These are phyloP conservation scores for Stigmatopora argus DNA, from an alignment of 2,113 vertebrate genomes.

Conservation along the genomic window DNA sequence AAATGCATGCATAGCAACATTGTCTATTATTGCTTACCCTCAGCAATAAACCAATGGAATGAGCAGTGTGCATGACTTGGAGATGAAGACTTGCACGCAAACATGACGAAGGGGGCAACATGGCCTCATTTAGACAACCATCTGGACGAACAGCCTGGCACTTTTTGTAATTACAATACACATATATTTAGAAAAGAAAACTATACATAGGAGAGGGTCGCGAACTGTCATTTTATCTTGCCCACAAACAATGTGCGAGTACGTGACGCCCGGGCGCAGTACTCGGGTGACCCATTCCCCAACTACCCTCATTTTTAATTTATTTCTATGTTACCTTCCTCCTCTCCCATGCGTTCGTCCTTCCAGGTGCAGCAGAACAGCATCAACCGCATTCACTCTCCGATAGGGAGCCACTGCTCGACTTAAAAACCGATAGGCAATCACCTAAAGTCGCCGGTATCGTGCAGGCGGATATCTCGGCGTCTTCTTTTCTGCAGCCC, in stretches of 20 bases:
- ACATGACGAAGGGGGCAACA: constrained; percentile 28
- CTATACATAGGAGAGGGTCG: not conserved
- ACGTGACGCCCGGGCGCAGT: not conserved
- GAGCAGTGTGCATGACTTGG: constrained; percentile 5
- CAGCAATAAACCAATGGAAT: not conserved
- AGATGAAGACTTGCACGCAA: constrained; percentile 21
- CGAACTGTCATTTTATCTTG: not conserved
- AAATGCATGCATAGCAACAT: no score
- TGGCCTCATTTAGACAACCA: constrained; percentile 30
- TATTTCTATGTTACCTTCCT: constrained; percentile 77
- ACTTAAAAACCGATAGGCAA: constrained; percentile 35
- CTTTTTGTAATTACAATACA: constrained; percentile 1
- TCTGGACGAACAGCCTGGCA: constrained; percentile 13
- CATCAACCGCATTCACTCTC: constrained; percentile 89
- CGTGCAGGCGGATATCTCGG: constrained; percentile 22
- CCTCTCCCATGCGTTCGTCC: constrained; percentile 94
- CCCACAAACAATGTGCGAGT: not conserved
- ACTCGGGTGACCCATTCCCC: not conserved
- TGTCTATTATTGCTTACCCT: not conserved
- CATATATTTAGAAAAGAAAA: not conserved
- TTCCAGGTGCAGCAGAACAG: constrained; percentile 93
- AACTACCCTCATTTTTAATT: not conserved
- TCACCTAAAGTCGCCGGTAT: constrained; percentile 24
- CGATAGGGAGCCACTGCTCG: constrained; percentile 51
- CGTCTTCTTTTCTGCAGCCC: constrained; percentile 25